Base-by-base conservation (phyloP, 2,113 vertebrate genomes). In the Scytalopus superciliaris region DNA sequence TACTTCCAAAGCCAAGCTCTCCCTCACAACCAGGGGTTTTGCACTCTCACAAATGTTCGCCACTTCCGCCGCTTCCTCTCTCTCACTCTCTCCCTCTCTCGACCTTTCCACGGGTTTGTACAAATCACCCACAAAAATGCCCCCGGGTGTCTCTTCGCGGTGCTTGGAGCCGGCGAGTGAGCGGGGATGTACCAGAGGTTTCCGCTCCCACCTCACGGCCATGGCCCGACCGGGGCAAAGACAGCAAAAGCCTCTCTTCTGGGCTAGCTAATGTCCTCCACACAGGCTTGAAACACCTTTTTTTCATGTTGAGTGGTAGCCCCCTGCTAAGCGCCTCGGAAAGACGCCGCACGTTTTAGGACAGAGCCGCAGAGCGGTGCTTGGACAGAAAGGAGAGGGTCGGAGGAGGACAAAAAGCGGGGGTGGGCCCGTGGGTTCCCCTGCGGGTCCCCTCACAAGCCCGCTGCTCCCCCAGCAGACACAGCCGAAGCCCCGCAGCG, bases 1-100 rank as follows among this genome's bases (percentile, higher is more conserved):
- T 79, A 75, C 81, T 91, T 96, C 79, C 64, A 94, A 97, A 96
- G 63, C 44, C 30, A 84, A 94, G 42, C n/a, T 77, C 53, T 94
- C 81, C 28, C 33, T 94, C 91, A 89, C 45, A 39, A 87, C 53
- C 27, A 13, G 4, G 52, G 73, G 23, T 70, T 84, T 92, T 91
- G 30, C 64, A 2, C 22, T 60, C 53, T 85, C 39, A 45, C 14
- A 42, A 75, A 74, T 9, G 23, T 30, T 33, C 10, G 70, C 37
- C 22, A 2, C 56, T 78, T 90, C 19, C 12, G 23, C 57, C 37
- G 35, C 9, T 75, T 53, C n/a, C 11, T 63, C 11, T 74, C 87
- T 59, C 87, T 3, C 30, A 28, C n/a, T 68, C 52, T 31, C 24
- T 73, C 39, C 7, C 7, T 68, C 91, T 70, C 84, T 62, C 40